Evolutionary conservation across 2,888 invertebrate species (phyloP).

Genomic region (Lasioglossum oenotherae): DNA sequence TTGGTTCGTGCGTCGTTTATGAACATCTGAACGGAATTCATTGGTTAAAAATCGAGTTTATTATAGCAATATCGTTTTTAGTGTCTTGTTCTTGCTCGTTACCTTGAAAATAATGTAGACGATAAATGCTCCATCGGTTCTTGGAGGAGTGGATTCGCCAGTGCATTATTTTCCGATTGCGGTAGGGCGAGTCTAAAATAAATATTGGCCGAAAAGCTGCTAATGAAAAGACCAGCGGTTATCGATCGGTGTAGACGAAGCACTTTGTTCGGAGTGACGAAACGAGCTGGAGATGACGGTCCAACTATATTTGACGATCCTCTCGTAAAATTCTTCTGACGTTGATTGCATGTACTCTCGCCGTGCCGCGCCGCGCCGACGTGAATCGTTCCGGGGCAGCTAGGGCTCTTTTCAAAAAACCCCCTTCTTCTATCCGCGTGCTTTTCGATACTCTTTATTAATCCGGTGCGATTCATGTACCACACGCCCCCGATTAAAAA

Average conservation of each 20-base stretch:
- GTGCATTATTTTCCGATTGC: background rate
- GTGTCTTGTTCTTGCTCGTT: background rate
- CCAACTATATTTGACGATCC: constrained; percentile 49
- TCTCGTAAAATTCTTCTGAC: constrained; percentile 58
- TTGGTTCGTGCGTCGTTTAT: background rate
- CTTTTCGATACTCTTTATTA: constrained; percentile 25
- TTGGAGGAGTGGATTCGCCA: background rate
- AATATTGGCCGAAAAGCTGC: constrained; percentile 47
- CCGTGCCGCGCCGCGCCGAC: background rate
- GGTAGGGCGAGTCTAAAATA: constrained; percentile 6
- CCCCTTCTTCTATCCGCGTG: constrained; percentile 17
- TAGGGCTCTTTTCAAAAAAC: constrained; percentile 19
- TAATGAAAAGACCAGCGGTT: constrained; percentile 52
- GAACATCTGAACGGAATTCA: background rate
- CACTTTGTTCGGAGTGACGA: constrained; percentile 42
- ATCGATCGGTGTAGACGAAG: constrained; percentile 54
- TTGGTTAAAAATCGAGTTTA: background rate
- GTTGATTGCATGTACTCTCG: constrained; percentile 46
- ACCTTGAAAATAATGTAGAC: background rate
- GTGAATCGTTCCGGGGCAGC: constrained; percentile 32
- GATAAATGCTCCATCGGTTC: background rate
- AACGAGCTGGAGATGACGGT: constrained; percentile 42
- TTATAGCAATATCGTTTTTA: background rate
- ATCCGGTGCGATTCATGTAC: constrained; percentile 39
- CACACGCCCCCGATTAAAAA: constrained; percentile 29